Evolutionary conservation across 2,888 invertebrate species (phyloP).

Genomic region (Brenthis hecate): DNA sequence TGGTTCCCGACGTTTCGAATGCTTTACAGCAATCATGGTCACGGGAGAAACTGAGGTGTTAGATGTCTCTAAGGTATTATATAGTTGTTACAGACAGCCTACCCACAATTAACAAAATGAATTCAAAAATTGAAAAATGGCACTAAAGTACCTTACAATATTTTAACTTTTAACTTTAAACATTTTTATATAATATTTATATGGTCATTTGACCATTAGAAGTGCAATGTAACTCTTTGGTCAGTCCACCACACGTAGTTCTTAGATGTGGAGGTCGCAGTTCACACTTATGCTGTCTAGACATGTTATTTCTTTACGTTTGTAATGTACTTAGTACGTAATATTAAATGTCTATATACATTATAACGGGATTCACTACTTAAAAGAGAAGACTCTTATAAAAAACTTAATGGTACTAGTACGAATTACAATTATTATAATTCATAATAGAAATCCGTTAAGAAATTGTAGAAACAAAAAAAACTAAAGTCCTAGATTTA

Average conservation of each 20-base stretch:
- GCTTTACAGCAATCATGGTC: too few species aligned
- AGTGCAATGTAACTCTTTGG: slow-evolving; percentile 25
- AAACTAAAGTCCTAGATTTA: slow-evolving; percentile 29
- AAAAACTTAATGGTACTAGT: slow-evolving; percentile 12
- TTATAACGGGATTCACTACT: slow-evolving; percentile 26
- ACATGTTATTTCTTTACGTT: slow-evolving; percentile 24
- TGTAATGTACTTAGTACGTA: slow-evolving; percentile 7
- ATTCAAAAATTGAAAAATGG: too few species aligned
- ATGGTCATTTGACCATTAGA: slow-evolving; percentile 10
- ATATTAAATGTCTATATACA: slow-evolving; percentile 16
- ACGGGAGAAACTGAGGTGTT: too few species aligned
- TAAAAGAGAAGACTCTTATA: background rate
- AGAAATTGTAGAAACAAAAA: slow-evolving; percentile 20
- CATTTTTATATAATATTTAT: slow-evolving; percentile 18
- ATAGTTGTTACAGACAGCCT: too few species aligned
- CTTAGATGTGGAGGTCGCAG: slow-evolving; percentile 37
- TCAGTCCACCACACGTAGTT: slow-evolving; percentile 20
- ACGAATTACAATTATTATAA: slow-evolving; percentile 13
- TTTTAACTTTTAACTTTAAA: too few species aligned
- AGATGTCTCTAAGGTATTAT: too few species aligned
- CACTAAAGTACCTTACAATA: too few species aligned
- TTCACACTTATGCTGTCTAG: slow-evolving; percentile 36
- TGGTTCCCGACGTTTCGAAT: too few species aligned
- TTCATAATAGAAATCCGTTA: background rate
- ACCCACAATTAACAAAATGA: too few species aligned